These are phyloP conservation scores for Malaclemys terrapin DNA, from an alignment of 2,113 vertebrate genomes.

Conservation along the genomic window DNA sequence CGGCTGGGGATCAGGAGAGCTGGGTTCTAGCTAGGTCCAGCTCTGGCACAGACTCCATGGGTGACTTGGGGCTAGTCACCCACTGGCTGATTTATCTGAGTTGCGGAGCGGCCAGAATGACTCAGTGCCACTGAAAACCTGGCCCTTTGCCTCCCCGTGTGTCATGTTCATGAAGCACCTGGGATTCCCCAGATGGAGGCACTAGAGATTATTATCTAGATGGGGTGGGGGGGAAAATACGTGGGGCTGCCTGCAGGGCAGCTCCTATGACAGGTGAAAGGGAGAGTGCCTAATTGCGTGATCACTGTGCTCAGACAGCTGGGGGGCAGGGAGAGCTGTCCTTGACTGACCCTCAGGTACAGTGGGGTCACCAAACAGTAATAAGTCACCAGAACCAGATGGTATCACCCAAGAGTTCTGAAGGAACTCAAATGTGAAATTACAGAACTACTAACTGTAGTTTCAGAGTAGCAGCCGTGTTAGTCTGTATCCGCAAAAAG, in stretches of 20 bases:
- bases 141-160: neutral
- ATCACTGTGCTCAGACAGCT: neutral
- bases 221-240: neutral
- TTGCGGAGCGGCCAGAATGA: too few species aligned
- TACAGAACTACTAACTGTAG: too few species aligned
- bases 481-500: too few species aligned
- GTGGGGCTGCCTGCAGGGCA: neutral
- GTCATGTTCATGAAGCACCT: neutral
- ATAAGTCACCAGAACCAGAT: neutral
- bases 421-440: too few species aligned
- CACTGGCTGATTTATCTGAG: too few species aligned
- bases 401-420: too few species aligned
- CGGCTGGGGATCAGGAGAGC: neutral
- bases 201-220: neutral
- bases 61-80: too few species aligned
- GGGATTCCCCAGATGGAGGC: neutral
- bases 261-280: neutral
- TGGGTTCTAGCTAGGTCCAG: neutral
- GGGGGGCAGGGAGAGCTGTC: neutral
- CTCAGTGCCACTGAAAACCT: neutral
- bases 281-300: neutral
- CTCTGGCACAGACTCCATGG: neutral
- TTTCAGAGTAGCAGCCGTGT: too few species aligned
- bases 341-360: fast-evolving
- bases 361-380: too few species aligned